These are phyloP conservation scores for Heliconius aoede DNA, from an alignment of 2,888 invertebrate genomes.

Conservation along the genomic window DNA sequence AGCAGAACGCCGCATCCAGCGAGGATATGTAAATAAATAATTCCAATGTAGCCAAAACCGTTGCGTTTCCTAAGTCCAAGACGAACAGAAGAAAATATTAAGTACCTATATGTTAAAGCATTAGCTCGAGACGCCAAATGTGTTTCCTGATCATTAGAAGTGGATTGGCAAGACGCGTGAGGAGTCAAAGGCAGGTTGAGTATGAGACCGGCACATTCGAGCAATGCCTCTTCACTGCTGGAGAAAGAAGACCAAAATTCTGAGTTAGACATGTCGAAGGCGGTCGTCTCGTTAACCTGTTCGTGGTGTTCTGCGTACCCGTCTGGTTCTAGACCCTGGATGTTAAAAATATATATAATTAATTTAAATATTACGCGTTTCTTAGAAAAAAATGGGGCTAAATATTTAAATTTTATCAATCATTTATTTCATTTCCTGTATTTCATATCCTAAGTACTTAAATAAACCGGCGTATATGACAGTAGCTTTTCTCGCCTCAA, in stretches of 20 bases:
- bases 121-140: constrained; percentile 82
- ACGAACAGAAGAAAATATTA: neutral
- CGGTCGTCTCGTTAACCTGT: constrained; percentile 85
- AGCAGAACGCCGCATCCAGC: no score
- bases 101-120: constrained; percentile 86
- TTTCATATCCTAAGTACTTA: no score
- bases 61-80: no score
- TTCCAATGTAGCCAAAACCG: no score
- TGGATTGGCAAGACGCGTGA: constrained; percentile 79
- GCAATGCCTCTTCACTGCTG: constrained; percentile 89
- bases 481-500: no score
- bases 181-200: constrained; percentile 88
- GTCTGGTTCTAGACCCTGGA: constrained; percentile 83
- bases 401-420: no score
- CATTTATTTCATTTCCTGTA: no score
- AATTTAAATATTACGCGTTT: no score
- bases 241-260: constrained; percentile 93
- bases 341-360: no score
- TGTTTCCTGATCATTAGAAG: constrained; percentile 70
- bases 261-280: constrained; percentile 89
- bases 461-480: no score
- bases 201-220: constrained; percentile 89
- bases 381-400: no score
- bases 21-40: no score
- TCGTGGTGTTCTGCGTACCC: constrained; percentile 86